Conservation (phyloP, 2,113 vertebrate species). For the Phrynocephalus versicolor region DNA sequence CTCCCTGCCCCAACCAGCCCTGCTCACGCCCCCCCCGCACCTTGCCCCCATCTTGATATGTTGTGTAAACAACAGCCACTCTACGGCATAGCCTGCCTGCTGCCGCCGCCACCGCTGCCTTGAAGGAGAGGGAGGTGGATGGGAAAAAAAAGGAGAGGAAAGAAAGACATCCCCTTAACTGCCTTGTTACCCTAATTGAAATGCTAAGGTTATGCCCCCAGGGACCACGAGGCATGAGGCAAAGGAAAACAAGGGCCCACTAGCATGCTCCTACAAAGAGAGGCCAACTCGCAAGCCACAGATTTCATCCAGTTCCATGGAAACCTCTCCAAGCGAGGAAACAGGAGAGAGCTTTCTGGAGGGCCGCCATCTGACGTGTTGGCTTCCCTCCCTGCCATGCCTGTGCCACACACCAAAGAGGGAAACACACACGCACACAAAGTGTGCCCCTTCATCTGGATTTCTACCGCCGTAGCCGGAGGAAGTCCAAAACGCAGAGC, state of each 20-base stretch:
- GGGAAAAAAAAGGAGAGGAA: background rate
- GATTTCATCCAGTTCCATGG: background rate
- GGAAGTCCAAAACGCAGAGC: background rate
- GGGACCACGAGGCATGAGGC: background rate
- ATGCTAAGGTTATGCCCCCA: background rate
- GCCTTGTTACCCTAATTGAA: constrained; percentile 2
- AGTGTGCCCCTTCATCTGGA: background rate
- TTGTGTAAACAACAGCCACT: constrained; percentile 32
- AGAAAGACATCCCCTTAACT: background rate
- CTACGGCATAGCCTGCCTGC: background rate
- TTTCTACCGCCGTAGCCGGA: background rate
- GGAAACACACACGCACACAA: background rate
- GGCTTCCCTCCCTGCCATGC: background rate
- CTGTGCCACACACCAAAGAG: constrained; percentile 4
- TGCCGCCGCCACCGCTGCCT: background rate
- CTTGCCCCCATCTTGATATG: constrained; percentile 9
- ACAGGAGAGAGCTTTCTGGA: background rate
- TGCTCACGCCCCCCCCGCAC: too few species aligned
- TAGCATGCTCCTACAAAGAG: background rate
- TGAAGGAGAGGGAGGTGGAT: background rate
- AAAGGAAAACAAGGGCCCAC: constrained; percentile 15
- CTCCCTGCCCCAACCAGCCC: too few species aligned
- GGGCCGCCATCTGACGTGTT: background rate
- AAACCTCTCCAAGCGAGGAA: constrained; percentile 6
- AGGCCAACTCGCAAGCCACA: constrained; percentile 12